Evolutionary conservation across 2,888 invertebrate species (phyloP), one percentile per base, ranked within the genome.

Genomic region (Ditylenchus weischeri): DNA sequence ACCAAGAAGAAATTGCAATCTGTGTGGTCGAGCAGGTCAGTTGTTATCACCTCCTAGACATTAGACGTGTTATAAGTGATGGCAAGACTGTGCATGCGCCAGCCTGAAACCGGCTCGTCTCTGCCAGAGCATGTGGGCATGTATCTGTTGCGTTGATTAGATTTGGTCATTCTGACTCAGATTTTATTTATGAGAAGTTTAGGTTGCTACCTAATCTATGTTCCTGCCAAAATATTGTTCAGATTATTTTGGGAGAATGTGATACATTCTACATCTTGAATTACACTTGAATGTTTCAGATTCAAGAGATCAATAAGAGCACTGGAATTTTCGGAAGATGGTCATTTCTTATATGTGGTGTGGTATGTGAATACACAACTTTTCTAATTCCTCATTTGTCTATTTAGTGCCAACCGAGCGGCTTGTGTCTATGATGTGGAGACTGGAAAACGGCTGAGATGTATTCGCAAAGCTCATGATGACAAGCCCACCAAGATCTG

Each of bases 351-450:
- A 21, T 70, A 64, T 43, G 63, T 59, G 8, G 64, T 62, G 13
- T 57, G 62, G n/a, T 66, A 66, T 43, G 43, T 43, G 43, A 43
- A 64, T 5, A 29, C 29, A 29, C 35, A 43, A 35, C 48, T 64
- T 0, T 48, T 15, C 35, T 29, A n/a, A 13, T 7, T 65, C 18
- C 21, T 5, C 21, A 29, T 47, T 35, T 48, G 18, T 21, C 11
- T 73, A 68, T 58, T 72, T 18, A 70, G 72, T 29, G 70, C 70
- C 54, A 77, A 75, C 63, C 66, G 72, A 64, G 71, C 76, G 0
- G 66, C 78, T 21, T 78, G 76, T 51, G 69, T 75, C 21, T 78
- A 73, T 66, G 77, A 78, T 49, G 65, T 75, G 18, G 73, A 76
- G 21, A 77, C 77, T 0, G 79, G 79, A 23, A 70, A 69, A 58